Base-by-base conservation (phyloP, 2,888 invertebrate genomes). In the Patella caerulea region DNA sequence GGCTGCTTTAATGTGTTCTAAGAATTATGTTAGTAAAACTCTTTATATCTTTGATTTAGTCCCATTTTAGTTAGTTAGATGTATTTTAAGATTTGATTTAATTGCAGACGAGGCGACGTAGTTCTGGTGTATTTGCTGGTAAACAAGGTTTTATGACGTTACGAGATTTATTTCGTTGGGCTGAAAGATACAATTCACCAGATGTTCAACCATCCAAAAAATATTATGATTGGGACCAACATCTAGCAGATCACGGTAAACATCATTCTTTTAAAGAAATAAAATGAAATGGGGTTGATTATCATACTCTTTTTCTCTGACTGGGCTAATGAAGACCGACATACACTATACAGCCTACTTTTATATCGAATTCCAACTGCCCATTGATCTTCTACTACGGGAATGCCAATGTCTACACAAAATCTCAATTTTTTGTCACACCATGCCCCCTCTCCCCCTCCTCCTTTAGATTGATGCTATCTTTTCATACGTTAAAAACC, bases 141-240 rank as follows among this genome's bases (percentile, higher is more conserved):
- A 97, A 97, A 92, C 96, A 96, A 89, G 94, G 94, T 69, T 98
- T 97, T 88, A 98, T 99, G 83, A 99, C 99, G 0, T 92, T 99
- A 69, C 93, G 99, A 88, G 99, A 99, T 92, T 93, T 99, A 34
- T 99, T 99, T 90, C 94, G 98, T 77, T 99, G 99, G 99, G 99
- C 93, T 0, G 96, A 98, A 91, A 94, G 99, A 29, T 99, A 98
- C 91, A 85, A 87, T 14, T 94, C 96, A 71, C 83, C 88, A 4
- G 93, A 93, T 17, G 94, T 85, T 70, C 74, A 78, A 52, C 77
- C 93, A 0, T 81, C 77, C 17, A 93, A 93, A 65, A 92, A 91
- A 59, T 95, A 95, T 84, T 97, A 97, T 88, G 98, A 98, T 92
- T 99, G 98, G 98, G 96, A 97, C 91, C 98, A 98, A 90, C 97